Conservation (phyloP, 1,140 invertebrate species). For the Triops cancriformis region DNA sequence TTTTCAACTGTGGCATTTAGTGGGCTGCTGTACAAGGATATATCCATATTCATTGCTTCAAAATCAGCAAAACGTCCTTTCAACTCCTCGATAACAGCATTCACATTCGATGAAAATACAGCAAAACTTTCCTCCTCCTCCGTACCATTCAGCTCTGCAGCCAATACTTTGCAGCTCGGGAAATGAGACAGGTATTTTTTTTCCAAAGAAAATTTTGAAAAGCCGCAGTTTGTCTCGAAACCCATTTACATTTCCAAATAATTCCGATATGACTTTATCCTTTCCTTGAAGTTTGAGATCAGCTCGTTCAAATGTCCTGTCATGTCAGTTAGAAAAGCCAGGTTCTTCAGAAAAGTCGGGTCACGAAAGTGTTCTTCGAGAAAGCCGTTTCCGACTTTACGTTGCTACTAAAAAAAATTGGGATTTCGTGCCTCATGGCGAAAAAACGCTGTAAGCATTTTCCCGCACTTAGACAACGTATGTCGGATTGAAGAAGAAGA, state of each 20-base stretch:
- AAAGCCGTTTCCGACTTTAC: conserved; percentile 8
- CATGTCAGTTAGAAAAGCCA: too few species aligned
- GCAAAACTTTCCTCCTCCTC: background rate
- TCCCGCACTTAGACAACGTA: conserved; percentile 27
- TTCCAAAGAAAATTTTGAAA: too few species aligned
- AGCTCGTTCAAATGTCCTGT: too few species aligned
- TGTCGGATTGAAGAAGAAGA: conserved; percentile 20
- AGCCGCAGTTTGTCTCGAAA: too few species aligned
- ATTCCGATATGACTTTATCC: background rate
- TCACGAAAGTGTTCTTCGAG: conserved; percentile 25
- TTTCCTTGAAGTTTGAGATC: too few species aligned
- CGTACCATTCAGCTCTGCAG: too few species aligned
- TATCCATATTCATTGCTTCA: too few species aligned
- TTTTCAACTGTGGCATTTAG: too few species aligned
- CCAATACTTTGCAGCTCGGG: too few species aligned
- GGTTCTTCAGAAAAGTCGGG: conserved; percentile 22
- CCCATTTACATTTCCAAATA: background rate
- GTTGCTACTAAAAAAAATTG: background rate
- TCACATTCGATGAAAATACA: background rate
- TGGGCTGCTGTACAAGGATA: too few species aligned
- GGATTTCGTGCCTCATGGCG: conserved; percentile 27
- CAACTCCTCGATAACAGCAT: background rate
- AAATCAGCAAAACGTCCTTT: background rate
- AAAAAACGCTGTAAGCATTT: conserved; percentile 25
- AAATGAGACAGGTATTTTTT: too few species aligned